A percentile compares a stretch with the other conserved stretches of the same genome.
Conservation (phyloP, 1,140 invertebrate genomes). For the Caenorhabditis tropicalis region DNA sequence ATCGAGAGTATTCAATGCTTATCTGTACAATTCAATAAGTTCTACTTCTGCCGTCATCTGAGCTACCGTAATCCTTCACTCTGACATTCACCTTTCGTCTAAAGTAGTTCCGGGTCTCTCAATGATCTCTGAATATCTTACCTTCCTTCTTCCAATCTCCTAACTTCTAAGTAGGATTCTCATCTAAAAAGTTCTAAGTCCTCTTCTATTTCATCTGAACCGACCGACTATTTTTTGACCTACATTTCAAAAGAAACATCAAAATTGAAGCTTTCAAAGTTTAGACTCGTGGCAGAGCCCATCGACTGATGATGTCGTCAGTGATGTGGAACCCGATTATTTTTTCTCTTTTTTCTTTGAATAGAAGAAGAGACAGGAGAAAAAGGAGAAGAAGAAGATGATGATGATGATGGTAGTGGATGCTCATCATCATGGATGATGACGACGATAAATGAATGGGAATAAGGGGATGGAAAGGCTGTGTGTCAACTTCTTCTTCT, state of each 20-base stretch:
- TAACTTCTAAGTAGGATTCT: not conserved
- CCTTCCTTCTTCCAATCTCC: not conserved
- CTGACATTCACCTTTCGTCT: too few relatives aligned
- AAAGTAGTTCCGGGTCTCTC: too few relatives aligned
- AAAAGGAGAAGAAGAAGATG: not conserved
- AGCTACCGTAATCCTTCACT: too few relatives aligned
- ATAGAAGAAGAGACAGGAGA: not conserved
- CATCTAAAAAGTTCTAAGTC: not conserved
- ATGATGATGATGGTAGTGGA: not conserved
- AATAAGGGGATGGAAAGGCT: not conserved
- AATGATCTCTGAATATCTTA: too few relatives aligned
- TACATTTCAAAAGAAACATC: conserved; percentile 24
- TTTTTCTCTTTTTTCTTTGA: not conserved
- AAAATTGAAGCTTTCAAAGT: conserved; percentile 26
- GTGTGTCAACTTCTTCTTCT: not conserved
- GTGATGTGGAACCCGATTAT: conserved; percentile 37
- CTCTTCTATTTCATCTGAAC: not conserved
- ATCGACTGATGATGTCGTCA: conserved; percentile 34
- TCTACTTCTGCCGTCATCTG: too few relatives aligned
- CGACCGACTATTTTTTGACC: not conserved
- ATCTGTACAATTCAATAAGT: too few relatives aligned
- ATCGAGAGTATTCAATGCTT: too few relatives aligned
- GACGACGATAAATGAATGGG: conserved; percentile 40
- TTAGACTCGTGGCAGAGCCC: not conserved
- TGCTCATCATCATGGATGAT: conserved; percentile 1